Base-by-base conservation (phyloP, 2,797 vertebrate genomes). In the Atherinosoma microstoma region DNA sequence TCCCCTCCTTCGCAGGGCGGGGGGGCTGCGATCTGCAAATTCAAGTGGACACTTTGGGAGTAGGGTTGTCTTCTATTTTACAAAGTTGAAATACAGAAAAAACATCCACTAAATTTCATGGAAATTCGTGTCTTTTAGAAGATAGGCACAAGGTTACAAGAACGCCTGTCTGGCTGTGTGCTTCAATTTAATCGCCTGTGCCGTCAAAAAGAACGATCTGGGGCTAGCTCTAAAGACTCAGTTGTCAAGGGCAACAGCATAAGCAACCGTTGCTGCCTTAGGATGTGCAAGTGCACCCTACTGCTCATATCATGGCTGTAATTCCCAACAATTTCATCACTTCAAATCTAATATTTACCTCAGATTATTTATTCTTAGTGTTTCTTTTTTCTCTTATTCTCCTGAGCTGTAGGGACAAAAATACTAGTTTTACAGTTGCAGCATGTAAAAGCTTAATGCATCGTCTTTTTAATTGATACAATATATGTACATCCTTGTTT, bases 401-500 rank as follows among this genome's bases (percentile, higher is more conserved):
- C 8, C 54, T 38, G 3, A 8, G 5, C 5, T 15, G 22, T 35
- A 22, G 29, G 16, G 47, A 0, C 0, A 57, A 64, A 68, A 59
- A 67, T 49, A 36, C 24, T 42, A 45, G 24, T 7, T 63, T 69
- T 47, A 58, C 70, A 35, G 34, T 42, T 74, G 75, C 89, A 91
- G 91, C 80, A 69, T 90, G 68, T 91, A 83, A 91, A 93, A 95
- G 92, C 93, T 94, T 95, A 92, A 94, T 94, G 93, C 91, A 93
- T 93, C 76, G 62, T 92, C 74, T 82, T 93, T 96, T 97, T 97
- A 95, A 96, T 96, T 92, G 91, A 89, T 95, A 96, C 95, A 96
- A 84, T 89, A 80, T 97, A 96, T 97, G 94, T 97, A 97, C 96
- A 98, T 94, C 95, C 95, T 93, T 94, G 95, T 94, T 95, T 95